Base-by-base conservation (phyloP, 2,797 vertebrate genomes). In the Hippocampus kuda region DNA sequence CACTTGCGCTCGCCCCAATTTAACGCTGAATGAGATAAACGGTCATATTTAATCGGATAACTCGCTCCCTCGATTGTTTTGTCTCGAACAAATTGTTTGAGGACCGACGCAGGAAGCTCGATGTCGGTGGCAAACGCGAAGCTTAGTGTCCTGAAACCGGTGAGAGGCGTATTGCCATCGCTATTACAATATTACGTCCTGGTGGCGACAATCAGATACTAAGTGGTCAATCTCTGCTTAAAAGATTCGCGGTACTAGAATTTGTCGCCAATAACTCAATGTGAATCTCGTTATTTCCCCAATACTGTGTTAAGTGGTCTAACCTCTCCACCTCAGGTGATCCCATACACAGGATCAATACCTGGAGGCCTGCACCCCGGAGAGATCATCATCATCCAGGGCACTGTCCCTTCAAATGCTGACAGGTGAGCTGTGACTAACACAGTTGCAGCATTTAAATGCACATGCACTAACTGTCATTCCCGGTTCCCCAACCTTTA, bases 261-360 rank as follows among this genome's bases (percentile, higher is more conserved):
- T 5, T 60, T 60, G 57, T 60, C 15, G 13, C 26, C 2, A 24
- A 57, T 57, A 57, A 57, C 9, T 12, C 54, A 27, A 30, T 60
- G 27, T 8, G 27, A 18, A 20, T 27, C 4, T 57, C 5, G 56
- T 27, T 27, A 57, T 57, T 27, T 30, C 26, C 26, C 60, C 41
- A 22, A 42, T 24, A 59, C 7, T 38, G 34, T 38, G 34, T 67
- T 61, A 0, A 16, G 11, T 20, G 15, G 44, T 44, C 61, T 63
- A 24, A 63, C 24, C 54, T 42, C 16, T 34, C 44, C 26, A 22
- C 68, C 72, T 59, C 78, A 99, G 97, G 76, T 75, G 72, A 86
- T 95, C 82, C 96, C 97, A 0, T 97, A 93, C 82, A 91, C 92
- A 27, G 93, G 93, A 67, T 92, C 92, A 67, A 93, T 98, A 81